Percentiles rank a stretch among this genome's conserved stretches.
phyloP scores from a whole-genome alignment of 2,797 vertebrate genomes.

The Malacoctenus gilli region DNA sequence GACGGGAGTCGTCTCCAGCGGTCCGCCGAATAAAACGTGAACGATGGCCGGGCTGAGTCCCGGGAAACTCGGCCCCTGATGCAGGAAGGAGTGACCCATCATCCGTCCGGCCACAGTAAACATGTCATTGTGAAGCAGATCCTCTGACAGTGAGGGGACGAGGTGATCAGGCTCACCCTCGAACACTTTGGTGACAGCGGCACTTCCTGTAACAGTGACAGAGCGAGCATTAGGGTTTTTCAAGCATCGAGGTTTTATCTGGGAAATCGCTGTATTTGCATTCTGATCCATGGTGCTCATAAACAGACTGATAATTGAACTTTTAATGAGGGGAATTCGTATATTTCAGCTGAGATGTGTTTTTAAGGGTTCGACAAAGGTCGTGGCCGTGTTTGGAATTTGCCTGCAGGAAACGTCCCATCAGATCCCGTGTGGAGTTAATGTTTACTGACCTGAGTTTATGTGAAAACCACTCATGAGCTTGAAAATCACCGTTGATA shows the following conservation, averaged over 20 bases:
- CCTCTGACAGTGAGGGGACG: slow-evolving; percentile 42
- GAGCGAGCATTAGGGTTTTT: background rate
- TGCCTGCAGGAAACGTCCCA: too few species aligned
- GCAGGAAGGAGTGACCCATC: slow-evolving; percentile 59
- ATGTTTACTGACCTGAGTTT: slow-evolving; percentile 40
- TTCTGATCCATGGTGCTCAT: too few species aligned
- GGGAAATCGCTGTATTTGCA: too few species aligned
- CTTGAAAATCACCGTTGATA: slow-evolving; percentile 60
- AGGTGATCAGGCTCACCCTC: slow-evolving; percentile 61
- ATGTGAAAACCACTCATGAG: slow-evolving; percentile 54
- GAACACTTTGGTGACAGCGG: slow-evolving; percentile 42
- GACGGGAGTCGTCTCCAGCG: slow-evolving; percentile 11
- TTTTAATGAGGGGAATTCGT: too few species aligned
- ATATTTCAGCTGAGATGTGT: too few species aligned
- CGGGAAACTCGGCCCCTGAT: slow-evolving; percentile 37
- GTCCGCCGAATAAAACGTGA: background rate
- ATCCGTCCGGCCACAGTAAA: slow-evolving; percentile 50
- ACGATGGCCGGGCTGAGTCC: slow-evolving; percentile 1
- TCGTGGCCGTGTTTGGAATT: too few species aligned
- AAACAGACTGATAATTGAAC: too few species aligned
- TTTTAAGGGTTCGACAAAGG: too few species aligned
- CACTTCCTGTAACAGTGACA: slow-evolving; percentile 25
- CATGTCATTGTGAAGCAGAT: slow-evolving; percentile 41
- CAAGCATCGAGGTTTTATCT: too few species aligned
- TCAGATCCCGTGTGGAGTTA: background rate